Evolutionary conservation across 1,140 invertebrate species (phyloP).

Genomic region (Listronotus bonariensis): DNA sequence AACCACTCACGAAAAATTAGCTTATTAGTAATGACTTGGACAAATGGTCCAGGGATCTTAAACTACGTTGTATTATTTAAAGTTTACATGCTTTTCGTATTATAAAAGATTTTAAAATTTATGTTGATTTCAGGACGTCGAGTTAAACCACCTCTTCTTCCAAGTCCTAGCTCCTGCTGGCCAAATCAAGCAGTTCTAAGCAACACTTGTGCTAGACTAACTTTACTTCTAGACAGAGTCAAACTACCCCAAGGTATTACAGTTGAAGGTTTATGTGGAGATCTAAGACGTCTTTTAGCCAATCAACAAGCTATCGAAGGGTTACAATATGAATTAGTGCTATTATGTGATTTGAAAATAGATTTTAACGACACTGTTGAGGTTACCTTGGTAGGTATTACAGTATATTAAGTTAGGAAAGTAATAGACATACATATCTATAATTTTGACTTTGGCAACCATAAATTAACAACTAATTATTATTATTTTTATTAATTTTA

Average conservation of each 20-base stretch:
- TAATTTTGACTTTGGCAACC: too few relatives aligned
- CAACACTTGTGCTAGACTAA: conserved; percentile 75
- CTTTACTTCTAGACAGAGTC: conserved; percentile 70
- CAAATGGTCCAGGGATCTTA: too few relatives aligned
- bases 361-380: conserved; percentile 82
- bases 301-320: conserved; percentile 62
- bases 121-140: conserved; percentile 55
- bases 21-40: too few relatives aligned
- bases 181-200: conserved; percentile 71
- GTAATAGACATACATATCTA: too few relatives aligned
- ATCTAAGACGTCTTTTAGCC: conserved; percentile 70
- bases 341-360: conserved; percentile 80
- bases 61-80: too few relatives aligned
- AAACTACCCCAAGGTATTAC: conserved; percentile 70
- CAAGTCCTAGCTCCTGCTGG: conserved; percentile 77
- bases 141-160: conserved; percentile 74
- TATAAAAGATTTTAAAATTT: neutral
- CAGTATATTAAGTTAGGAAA: neutral
- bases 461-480: too few relatives aligned
- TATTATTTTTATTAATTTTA: conserved; percentile 47
- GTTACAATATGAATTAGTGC: conserved; percentile 63
- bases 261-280: conserved; percentile 71
- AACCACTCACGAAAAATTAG: too few relatives aligned
- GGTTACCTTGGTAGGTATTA: conserved; percentile 76
- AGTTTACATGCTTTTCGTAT: too few relatives aligned